phyloP scores from a whole-genome alignment of 2,113 vertebrate genomes.

The Dolichallabes microphthalmus region DNA sequence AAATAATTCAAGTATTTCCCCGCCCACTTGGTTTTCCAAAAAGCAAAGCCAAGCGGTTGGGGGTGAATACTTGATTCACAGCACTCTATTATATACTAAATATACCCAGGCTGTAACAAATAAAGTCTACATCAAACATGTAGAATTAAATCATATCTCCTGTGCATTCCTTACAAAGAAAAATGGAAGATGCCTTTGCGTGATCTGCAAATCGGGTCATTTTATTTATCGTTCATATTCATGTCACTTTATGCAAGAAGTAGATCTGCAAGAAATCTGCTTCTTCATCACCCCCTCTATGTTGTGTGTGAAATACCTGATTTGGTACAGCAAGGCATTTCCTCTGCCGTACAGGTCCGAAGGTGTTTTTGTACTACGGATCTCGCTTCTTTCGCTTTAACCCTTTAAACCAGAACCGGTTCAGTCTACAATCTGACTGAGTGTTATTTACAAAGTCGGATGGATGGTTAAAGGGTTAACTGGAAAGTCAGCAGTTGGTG shows the following conservation, averaged over 20 bases:
- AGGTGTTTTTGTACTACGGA: not conserved
- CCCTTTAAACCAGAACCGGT: constrained; percentile 32
- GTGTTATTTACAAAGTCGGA: not conserved
- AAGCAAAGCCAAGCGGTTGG: not conserved
- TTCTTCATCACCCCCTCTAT: constrained; percentile 1
- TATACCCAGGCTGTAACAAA: not conserved
- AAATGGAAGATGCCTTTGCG: constrained; percentile 20
- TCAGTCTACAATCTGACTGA: too few relatives aligned
- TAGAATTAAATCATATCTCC: constrained; percentile 23
- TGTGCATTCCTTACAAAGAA: not conserved
- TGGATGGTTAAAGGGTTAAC: constrained; percentile 47
- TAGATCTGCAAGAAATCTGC: constrained; percentile 5
- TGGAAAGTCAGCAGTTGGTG: constrained; percentile 26
- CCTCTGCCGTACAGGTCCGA: not conserved
- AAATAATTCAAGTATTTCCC: not conserved
- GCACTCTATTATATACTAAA: not conserved
- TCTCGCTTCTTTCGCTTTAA: constrained; percentile 35
- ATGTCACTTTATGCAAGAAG: not conserved
- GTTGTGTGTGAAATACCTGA: constrained; percentile 41
- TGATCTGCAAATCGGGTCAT: constrained; percentile 39
- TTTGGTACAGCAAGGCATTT: constrained; percentile 41
- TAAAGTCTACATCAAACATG: constrained; percentile 8
- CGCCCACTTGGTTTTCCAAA: not conserved
- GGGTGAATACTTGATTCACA: not conserved
- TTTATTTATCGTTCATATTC: not conserved